These are phyloP conservation scores for Eidolon helvum DNA, from an alignment of 2,113 vertebrate genomes.

Conservation along the genomic window DNA sequence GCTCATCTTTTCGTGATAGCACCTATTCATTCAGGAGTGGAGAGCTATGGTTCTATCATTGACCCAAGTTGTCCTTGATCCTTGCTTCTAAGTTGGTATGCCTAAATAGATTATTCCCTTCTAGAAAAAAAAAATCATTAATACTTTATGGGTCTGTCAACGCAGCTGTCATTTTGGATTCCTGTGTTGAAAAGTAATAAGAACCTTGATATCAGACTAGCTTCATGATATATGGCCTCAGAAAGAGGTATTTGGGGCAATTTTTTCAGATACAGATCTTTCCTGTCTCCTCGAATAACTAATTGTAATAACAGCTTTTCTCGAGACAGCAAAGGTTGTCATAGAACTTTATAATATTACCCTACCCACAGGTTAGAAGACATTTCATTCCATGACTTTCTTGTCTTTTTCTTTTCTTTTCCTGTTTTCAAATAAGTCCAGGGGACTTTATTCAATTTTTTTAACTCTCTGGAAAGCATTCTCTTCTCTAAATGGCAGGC, in stretches of 20 bases:
- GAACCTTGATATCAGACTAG: not conserved
- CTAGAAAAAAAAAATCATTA: not conserved
- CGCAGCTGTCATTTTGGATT: not conserved
- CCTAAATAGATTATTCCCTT: not conserved
- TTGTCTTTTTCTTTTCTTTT: not conserved
- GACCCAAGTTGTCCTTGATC: not conserved
- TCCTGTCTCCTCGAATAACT: not conserved
- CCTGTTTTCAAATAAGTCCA: not conserved
- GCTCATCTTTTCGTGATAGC: not conserved
- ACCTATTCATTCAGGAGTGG: not conserved
- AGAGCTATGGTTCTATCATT: not conserved
- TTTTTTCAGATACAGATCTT: not conserved
- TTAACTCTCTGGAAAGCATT: not conserved
- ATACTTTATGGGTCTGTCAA: not conserved
- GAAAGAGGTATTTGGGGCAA: not conserved
- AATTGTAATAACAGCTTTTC: not conserved
- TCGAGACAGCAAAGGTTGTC: not conserved
- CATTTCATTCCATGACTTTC: not conserved
- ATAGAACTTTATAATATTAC: not conserved
- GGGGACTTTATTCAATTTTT: not conserved
- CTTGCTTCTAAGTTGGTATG: not conserved
- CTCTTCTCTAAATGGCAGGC: not conserved
- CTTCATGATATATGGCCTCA: not conserved
- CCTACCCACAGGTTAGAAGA: not conserved
- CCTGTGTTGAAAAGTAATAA: not conserved